phyloP scores from a whole-genome alignment of 2,888 invertebrate genomes.

The Philonicus albiceps region DNA sequence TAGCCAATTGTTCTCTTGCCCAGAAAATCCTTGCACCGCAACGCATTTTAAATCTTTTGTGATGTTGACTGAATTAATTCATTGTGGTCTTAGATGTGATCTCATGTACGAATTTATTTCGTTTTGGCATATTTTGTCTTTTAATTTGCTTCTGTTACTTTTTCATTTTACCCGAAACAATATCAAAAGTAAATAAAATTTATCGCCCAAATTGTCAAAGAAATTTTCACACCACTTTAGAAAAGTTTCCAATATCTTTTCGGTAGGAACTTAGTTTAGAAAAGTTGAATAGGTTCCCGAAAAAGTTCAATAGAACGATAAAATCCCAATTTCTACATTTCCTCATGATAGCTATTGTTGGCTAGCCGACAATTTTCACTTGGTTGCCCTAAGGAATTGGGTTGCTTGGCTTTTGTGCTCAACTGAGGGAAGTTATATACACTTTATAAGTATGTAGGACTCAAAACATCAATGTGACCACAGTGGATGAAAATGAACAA shows the following conservation, averaged over 20 bases:
- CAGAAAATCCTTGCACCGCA: neutral
- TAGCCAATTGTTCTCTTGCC: neutral
- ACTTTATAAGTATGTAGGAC: neutral
- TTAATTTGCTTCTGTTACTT: neutral
- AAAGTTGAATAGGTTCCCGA: slow-evolving; percentile 16
- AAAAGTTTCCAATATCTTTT: neutral
- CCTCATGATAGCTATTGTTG: neutral
- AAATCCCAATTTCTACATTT: slow-evolving; percentile 22
- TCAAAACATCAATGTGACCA: neutral
- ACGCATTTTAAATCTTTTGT: neutral
- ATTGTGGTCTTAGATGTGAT: neutral
- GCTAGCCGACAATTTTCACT: neutral
- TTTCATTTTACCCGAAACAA: neutral
- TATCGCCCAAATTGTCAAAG: neutral
- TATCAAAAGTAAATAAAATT: neutral
- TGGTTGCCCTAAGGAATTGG: neutral
- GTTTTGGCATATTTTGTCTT: neutral
- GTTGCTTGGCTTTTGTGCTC: neutral
- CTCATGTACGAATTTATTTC: neutral
- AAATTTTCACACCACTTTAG: neutral
- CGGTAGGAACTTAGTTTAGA: neutral
- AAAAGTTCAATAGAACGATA: slow-evolving; percentile 13
- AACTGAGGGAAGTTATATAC: neutral
- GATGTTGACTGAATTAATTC: neutral
- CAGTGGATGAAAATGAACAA: neutral